Evolutionary conservation across 2,888 invertebrate species (phyloP), one percentile per base, ranked within the genome.

Genomic region (Clusia tigrina): DNA sequence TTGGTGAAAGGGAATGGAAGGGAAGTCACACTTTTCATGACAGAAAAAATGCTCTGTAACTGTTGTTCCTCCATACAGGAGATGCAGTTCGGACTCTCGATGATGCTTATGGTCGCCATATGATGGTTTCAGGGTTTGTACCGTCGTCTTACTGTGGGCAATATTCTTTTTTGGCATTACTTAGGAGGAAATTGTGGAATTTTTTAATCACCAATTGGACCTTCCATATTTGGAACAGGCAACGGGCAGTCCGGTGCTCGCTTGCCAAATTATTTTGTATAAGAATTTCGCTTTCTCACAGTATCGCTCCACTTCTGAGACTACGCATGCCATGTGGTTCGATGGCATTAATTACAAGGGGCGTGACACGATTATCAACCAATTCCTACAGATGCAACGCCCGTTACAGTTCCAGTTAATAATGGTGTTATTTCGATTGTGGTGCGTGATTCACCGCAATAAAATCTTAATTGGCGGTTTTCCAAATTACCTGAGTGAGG

Each of bases 401-500:
- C 93, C 59, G 90, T 94, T 71, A 92, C 91, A 86, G 94, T 95
- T 66, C 95, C 95, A 84, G 92, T 75, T 70, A 74, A 92, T n/a
- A 71, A 91, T 79, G 91, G 91, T 73, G 91, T 91, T 77, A 95
- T 96, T 74, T 95, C 95, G 77, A 96, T 95, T 59, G 94, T 96
- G 72, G 96, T 98, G 73, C 93, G 94, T 77, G 98, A 98, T 86
- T 98, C 98, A 17, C 96, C 98, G 24, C 96, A 98, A 98, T 87
- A 99, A 99, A 89, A 96, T 99, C 83, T 98, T 98, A 87, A 96
- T 98, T 85, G 98, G 98, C 76, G 98, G 98, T 75, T 88, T 99
- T 76, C 98, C 98, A 69, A 98, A 96, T 87, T 98, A 98, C 87
- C 89, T 99, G 74, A 98, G 96, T 83, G 98, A 98, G 85, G 98